Evolutionary conservation across 2,797 vertebrate genomes (phyloP).

Genomic region (Echeneis naucrates): DNA sequence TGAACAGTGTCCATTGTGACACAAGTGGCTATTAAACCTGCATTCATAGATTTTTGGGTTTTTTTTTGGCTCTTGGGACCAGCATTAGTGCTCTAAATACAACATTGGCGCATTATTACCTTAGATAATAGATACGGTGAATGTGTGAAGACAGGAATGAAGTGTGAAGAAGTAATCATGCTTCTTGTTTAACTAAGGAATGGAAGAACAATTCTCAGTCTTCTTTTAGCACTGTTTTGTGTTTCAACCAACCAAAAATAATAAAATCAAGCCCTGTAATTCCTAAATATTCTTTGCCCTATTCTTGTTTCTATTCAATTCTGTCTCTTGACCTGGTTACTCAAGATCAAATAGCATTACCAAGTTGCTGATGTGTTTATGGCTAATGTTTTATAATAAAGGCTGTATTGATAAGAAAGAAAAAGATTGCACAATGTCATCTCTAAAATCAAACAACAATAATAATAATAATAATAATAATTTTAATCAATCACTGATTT

Average conservation of each 20-base stretch:
- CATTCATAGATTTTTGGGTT: slow-evolving; percentile 22
- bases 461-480: too few relatives aligned
- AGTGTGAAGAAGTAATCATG: too few relatives aligned
- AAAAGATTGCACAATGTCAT: not conserved
- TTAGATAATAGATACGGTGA: not conserved
- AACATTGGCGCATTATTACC: slow-evolving; percentile 1
- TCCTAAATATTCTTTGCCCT: not conserved
- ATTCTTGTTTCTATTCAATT: too few relatives aligned
- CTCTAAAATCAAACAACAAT: too few relatives aligned
- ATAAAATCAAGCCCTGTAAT: not conserved
- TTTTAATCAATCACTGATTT: not conserved
- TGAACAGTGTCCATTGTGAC: not conserved
- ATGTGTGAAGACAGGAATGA: not conserved
- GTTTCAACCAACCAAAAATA: not conserved
- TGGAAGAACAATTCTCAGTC: not conserved
- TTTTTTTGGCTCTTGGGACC: not conserved
- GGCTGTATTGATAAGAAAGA: not conserved
- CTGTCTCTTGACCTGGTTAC: too few relatives aligned
- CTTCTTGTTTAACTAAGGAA: too few relatives aligned
- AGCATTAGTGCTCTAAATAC: not conserved
- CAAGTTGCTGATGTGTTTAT: not conserved
- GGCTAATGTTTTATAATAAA: not conserved
- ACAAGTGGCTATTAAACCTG: slow-evolving; percentile 27
- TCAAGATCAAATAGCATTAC: not conserved
- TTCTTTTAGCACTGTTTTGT: not conserved